A percentile compares a stretch with the other conserved stretches of the same genome.
Conservation (phyloP, 2,888 invertebrate genomes). For the Eristalinus sepulchralis region DNA sequence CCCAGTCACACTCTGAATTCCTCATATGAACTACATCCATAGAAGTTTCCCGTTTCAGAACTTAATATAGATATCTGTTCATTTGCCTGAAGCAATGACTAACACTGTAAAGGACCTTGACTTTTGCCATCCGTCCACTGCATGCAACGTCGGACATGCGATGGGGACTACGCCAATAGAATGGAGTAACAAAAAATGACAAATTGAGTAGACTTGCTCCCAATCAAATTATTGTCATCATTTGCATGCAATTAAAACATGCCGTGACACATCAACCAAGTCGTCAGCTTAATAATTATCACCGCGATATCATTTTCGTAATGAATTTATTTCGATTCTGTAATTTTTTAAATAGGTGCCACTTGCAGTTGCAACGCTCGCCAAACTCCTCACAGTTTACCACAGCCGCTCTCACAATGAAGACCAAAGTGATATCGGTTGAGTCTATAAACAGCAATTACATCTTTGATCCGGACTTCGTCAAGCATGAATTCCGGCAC, state of each 20-base stretch:
- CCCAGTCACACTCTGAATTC: too few species aligned
- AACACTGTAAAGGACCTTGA: too few species aligned
- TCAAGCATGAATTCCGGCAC: slow-evolving; percentile 4
- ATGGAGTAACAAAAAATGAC: neutral
- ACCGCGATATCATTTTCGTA: neutral
- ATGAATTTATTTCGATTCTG: neutral
- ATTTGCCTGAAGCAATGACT: too few species aligned
- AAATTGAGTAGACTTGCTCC: neutral
- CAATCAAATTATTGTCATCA: neutral
- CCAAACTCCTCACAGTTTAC: neutral
- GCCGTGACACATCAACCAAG: neutral
- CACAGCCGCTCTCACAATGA: neutral
- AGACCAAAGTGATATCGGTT: slow-evolving; percentile 25
- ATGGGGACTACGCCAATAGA: neutral
- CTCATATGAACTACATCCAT: too few species aligned
- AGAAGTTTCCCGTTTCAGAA: too few species aligned
- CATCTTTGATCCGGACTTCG: neutral
- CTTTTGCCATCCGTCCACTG: neutral
- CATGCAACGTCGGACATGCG: neutral
- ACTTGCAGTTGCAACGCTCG: neutral
- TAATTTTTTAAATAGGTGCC: neutral
- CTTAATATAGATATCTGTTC: too few species aligned
- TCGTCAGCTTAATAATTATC: neutral
- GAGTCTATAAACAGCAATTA: neutral
- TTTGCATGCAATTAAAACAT: neutral